phyloP scores from a whole-genome alignment of 2,113 vertebrate genomes.

The Oreocharis arfaki region DNA sequence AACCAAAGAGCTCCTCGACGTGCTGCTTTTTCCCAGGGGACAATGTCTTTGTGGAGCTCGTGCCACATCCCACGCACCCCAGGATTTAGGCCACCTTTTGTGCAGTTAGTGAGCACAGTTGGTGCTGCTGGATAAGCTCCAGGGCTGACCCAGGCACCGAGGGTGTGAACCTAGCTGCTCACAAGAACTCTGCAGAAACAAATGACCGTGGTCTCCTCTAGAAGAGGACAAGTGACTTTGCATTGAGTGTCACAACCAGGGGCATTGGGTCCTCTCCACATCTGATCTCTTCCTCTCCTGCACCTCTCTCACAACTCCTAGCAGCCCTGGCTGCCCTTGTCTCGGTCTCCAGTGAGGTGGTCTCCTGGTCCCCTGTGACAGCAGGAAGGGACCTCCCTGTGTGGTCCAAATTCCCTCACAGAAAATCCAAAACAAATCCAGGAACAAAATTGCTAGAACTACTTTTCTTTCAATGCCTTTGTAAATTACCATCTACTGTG shows the following conservation, averaged over 20 bases:
- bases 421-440: not conserved
- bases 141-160: not conserved
- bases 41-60: not conserved
- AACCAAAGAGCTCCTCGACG: not conserved
- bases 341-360: accelerated
- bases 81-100: not conserved
- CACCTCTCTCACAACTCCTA: not conserved
- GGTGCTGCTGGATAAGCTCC: not conserved
- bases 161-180: not conserved
- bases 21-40: not conserved
- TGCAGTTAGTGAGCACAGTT: not conserved
- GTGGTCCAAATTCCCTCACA: not conserved
- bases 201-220: not conserved
- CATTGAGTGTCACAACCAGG: not conserved
- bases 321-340: not conserved
- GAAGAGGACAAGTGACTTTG: not conserved
- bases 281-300: not conserved
- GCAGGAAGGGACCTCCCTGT: not conserved
- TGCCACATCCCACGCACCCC: accelerated
- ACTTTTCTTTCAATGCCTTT: not conserved
- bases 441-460: not conserved
- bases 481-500: not conserved
- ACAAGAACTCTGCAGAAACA: not conserved
- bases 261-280: not conserved
- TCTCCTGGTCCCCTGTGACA: not conserved